These are phyloP conservation scores for Bellardia pandia DNA, from an alignment of 2,888 invertebrate genomes.

Conservation along the genomic window DNA sequence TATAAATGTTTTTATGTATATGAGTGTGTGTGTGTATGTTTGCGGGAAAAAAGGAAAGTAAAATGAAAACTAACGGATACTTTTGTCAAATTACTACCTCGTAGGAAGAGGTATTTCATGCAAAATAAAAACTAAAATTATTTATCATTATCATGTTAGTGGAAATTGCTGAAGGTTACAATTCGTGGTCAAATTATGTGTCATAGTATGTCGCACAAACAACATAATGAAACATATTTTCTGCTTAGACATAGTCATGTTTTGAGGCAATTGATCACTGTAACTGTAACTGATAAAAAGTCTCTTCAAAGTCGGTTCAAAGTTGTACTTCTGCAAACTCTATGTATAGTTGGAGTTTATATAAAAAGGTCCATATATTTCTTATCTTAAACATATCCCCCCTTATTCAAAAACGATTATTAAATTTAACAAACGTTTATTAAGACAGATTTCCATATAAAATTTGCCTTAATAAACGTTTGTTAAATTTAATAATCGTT, in stretches of 20 bases:
- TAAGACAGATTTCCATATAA: too few species aligned
- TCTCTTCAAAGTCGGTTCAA: neutral
- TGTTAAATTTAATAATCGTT: too few species aligned
- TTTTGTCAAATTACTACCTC: slow-evolving; percentile 76
- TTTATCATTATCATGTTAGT: slow-evolving; percentile 63
- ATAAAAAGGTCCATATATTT: too few species aligned
- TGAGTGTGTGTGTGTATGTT: neutral
- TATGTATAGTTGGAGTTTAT: too few species aligned
- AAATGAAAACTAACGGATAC: slow-evolving; percentile 75
- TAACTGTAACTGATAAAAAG: neutral
- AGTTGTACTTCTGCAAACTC: too few species aligned
- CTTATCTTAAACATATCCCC: too few species aligned
- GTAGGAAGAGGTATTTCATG: slow-evolving; percentile 72
- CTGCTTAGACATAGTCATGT: neutral
- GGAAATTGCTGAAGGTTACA: slow-evolving; percentile 66
- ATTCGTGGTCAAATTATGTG: slow-evolving; percentile 71
- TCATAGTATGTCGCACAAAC: slow-evolving; percentile 15
- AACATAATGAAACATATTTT: neutral
- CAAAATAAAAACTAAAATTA: slow-evolving; percentile 63
- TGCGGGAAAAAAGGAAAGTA: slow-evolving; percentile 70
- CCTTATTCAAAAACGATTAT: too few species aligned
- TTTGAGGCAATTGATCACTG: neutral
- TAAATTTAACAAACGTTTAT: too few species aligned
- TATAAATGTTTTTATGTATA: neutral
- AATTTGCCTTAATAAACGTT: too few species aligned